These are phyloP conservation scores for Gallinago stenura DNA, from an alignment of 2,797 vertebrate species.

Conservation along the genomic window DNA sequence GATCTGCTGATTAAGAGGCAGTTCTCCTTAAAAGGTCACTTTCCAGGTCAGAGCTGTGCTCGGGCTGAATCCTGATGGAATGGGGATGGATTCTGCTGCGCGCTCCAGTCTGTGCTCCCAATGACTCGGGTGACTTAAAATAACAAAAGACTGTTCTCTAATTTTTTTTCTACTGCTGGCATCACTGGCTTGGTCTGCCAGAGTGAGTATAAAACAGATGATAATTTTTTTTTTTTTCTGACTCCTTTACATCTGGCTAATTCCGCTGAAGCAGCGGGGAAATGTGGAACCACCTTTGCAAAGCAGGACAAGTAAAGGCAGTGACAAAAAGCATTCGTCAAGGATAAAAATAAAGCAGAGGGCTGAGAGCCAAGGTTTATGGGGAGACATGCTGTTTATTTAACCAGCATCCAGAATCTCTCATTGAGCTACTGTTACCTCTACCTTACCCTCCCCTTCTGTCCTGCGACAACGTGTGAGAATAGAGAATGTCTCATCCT, in stretches of 20 bases:
- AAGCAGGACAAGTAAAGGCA: neutral
- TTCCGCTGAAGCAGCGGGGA: neutral
- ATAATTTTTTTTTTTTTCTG: neutral
- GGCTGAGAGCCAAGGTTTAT: constrained; percentile 8
- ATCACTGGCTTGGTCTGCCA: neutral
- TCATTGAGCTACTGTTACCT: neutral
- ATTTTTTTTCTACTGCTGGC: neutral
- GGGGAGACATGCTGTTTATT: constrained; percentile 21
- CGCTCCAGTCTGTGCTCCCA: neutral
- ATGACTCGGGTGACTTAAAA: neutral
- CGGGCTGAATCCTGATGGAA: neutral
- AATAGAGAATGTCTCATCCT: neutral
- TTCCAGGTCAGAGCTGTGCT: neutral
- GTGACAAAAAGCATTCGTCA: neutral
- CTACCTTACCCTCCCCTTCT: constrained; percentile 35
- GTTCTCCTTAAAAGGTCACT: neutral
- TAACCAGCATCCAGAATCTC: constrained; percentile 29
- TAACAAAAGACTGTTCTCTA: neutral
- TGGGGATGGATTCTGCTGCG: neutral
- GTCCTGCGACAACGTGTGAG: neutral
- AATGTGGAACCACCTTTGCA: constrained; percentile 4
- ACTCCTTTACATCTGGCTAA: neutral
- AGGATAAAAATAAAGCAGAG: constrained; percentile 42
- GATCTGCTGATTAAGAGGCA: neutral
- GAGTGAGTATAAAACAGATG: neutral